Conservation (phyloP, 2,888 invertebrate genomes). For the Pegoplata infirma region DNA sequence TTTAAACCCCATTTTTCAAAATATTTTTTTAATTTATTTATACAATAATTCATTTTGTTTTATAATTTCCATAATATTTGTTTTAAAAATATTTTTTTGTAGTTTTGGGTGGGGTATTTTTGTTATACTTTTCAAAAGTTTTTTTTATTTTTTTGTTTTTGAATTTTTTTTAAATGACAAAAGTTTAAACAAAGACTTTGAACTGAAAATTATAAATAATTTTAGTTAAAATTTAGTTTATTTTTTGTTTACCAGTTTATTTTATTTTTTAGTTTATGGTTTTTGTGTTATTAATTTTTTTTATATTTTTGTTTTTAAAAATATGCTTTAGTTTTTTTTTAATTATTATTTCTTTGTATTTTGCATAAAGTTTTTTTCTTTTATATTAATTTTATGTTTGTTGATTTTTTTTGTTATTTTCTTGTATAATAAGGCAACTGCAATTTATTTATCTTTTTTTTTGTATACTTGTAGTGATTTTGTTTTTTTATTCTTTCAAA, state of each 20-base stretch:
- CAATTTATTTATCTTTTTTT: constrained; percentile 69
- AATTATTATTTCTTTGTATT: constrained; percentile 13
- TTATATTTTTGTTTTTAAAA: constrained; percentile 64
- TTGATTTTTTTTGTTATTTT: constrained; percentile 47
- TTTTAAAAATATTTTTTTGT: constrained; percentile 66
- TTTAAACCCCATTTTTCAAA: constrained; percentile 4
- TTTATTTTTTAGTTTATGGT: constrained; percentile 42
- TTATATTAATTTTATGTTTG: constrained; percentile 52
- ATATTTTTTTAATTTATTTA: constrained; percentile 56
- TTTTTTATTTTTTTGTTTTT: not conserved
- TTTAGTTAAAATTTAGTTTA: not conserved
- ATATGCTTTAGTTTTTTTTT: constrained; percentile 46
- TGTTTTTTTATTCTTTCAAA: constrained; percentile 55
- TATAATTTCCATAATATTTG: constrained; percentile 37
- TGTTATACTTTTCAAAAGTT: constrained; percentile 58
- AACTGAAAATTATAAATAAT: not conserved
- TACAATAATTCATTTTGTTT: constrained; percentile 51
- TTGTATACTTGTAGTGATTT: constrained; percentile 58
- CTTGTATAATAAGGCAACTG: constrained; percentile 74
- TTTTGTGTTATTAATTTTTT: constrained; percentile 58
- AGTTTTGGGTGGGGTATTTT: constrained; percentile 69
- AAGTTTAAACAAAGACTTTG: not conserved
- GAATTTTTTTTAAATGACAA: not conserved
- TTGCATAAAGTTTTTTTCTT: constrained; percentile 60
- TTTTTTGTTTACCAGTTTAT: constrained; percentile 60